These are phyloP conservation scores for Heliothis virescens DNA, from an alignment of 1,140 invertebrate species.

Conservation along the genomic window DNA sequence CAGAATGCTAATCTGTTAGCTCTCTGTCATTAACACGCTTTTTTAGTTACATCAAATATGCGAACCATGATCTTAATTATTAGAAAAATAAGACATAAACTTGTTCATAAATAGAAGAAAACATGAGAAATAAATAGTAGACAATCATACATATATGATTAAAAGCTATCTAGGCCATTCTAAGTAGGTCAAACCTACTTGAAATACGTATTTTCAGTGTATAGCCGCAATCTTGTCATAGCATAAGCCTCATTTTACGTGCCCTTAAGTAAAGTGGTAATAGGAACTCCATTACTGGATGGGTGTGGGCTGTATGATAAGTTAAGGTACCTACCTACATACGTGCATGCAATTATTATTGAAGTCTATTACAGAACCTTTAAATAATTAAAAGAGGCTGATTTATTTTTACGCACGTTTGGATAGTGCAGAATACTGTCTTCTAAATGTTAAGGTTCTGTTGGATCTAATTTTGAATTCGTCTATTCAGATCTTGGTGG, in stretches of 20 bases:
- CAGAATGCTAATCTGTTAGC: no score
- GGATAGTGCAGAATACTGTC: no score
- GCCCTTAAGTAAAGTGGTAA: constrained; percentile 6
- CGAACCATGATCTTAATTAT: no score
- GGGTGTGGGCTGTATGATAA: neutral
- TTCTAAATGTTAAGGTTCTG: neutral
- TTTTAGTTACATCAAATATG: no score
- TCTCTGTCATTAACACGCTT: no score
- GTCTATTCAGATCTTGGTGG: constrained; percentile 89
- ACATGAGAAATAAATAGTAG: neutral
- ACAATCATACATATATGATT: neutral
- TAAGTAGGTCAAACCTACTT: constrained; percentile 13
- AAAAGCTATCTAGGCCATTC: constrained; percentile 24
- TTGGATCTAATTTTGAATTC: constrained; percentile 24
- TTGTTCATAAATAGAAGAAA: constrained; percentile 5
- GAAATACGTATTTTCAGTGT: neutral
- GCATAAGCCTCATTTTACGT: neutral
- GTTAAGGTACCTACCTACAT: neutral
- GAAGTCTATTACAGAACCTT: neutral
- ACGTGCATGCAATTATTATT: neutral
- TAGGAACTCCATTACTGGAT: neutral
- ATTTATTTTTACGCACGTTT: neutral
- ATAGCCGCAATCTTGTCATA: neutral
- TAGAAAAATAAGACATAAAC: neutral
- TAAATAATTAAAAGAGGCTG: neutral